Conservation (phyloP, 1,140 invertebrate species). For the Periplaneta americana region DNA sequence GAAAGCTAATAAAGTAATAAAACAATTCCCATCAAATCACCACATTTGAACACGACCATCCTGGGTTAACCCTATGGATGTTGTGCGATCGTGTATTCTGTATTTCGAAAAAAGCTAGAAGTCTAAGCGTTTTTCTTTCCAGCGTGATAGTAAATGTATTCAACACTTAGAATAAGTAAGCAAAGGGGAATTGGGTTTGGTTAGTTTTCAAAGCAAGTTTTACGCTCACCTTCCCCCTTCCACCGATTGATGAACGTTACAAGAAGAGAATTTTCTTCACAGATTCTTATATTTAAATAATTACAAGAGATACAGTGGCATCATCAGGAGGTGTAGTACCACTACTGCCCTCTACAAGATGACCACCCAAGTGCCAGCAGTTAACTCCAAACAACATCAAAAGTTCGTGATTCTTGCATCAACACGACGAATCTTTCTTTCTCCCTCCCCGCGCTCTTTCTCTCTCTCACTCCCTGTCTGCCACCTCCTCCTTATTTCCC, state of each 20-base stretch:
- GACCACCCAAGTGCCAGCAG: not conserved
- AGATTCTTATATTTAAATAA: not conserved
- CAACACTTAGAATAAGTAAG: not conserved
- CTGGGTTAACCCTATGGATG: not conserved
- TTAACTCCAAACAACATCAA: not conserved
- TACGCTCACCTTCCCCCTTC: not conserved
- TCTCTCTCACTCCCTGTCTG: not conserved
- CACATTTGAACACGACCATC: not conserved
- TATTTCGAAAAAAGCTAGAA: not conserved
- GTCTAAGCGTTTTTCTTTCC: not conserved
- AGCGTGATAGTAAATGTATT: not conserved
- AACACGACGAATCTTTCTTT: not conserved
- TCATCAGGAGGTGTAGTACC: not conserved
- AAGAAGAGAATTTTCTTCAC: not conserved
- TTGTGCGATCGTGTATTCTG: not conserved
- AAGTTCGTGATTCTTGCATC: not conserved
- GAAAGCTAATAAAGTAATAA: too few species aligned
- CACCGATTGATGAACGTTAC: not conserved
- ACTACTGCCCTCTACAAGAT: not conserved
- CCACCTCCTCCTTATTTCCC: not conserved
- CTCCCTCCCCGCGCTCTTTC: not conserved
- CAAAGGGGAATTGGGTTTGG: not conserved
- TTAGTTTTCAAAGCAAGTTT: too few species aligned
- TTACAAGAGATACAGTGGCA: not conserved
- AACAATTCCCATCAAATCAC: too few species aligned